phyloP scores from a whole-genome alignment of 2,888 invertebrate genomes.

The Hyalella azteca region DNA sequence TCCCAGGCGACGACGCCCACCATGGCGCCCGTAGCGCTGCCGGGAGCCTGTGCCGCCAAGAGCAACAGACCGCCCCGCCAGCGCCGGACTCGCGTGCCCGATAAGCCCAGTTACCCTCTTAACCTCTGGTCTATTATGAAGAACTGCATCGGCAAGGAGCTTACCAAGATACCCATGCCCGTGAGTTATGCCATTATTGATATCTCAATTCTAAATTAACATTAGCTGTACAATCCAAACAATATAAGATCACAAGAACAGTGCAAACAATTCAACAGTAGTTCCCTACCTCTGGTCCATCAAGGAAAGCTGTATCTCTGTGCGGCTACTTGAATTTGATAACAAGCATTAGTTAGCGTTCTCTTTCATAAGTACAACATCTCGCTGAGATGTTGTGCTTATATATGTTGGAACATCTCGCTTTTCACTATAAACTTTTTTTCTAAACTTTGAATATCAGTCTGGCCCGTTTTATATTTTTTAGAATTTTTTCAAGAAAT shows the following conservation, averaged over 20 bases:
- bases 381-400: too few species aligned
- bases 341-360: not conserved
- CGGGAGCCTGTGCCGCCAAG: conserved; percentile 12
- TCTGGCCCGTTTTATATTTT: too few species aligned
- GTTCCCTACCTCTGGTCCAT: too few species aligned
- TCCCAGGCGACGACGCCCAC: conserved; percentile 50
- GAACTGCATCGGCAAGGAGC: conserved; percentile 98
- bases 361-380: too few species aligned
- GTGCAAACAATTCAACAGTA: too few species aligned
- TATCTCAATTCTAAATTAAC: too few species aligned
- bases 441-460: too few species aligned
- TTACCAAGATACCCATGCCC: conserved; percentile 99
- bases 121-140: conserved; percentile 99
- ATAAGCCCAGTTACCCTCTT: conserved; percentile 91
- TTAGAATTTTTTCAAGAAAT: too few species aligned
- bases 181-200: conserved; percentile 68
- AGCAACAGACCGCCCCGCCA: conserved; percentile 63
- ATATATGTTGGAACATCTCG: too few species aligned
- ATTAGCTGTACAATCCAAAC: too few species aligned
- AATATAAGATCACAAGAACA: too few species aligned
- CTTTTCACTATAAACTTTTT: too few species aligned
- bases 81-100: conserved; percentile 82
- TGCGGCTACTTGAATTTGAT: not conserved
- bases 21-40: conserved; percentile 19
- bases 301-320: not conserved